Base-by-base conservation (phyloP, 2,113 vertebrate genomes). In the Nesoenas mayeri region DNA sequence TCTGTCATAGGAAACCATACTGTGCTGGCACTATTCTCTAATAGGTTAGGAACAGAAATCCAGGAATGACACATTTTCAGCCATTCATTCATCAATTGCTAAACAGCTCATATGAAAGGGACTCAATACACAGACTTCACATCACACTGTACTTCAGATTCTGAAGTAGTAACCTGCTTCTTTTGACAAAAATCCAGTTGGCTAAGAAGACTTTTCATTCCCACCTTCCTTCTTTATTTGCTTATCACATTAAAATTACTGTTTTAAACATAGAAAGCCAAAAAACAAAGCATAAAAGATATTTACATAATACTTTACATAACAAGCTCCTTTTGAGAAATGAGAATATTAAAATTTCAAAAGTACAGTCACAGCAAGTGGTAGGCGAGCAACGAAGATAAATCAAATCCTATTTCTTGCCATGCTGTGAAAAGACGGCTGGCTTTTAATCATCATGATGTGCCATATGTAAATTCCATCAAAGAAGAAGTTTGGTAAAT, bases 381-480 rank as follows among this genome's bases (percentile, higher is more conserved):
- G 98, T 98, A 97, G 93, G 96, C 36, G 2, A 98, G 95, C 95
- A 96, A 97, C 1, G 17, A 97, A 98, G 97, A 98, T 98, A 98
- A 98, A 98, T 98, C 97, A 98, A 98, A 98, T 97, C 97, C 97
- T 96, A 96, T 96, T 98, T 98, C 97, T 98, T 97, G 95, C 95
- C 98, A 96, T 97, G 97, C 97, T 98, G 98, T 97, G 97, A 98
- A 96, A 97, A 97, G 97, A 97, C 84, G 74, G 92, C 96, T 96
- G 95, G 95, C 96, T 98, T 98, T 98, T 98, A 98, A 98, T 98
- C 97, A 97, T 98, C 95, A 93, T 97, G 97, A 97, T 98, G 97
- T 97, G 97, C 97, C 97, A 97, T 97, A 98, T 98, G 97, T 97
- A 98, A 98, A 98, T 98, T 98, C 95, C 96, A 98, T 98, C 98